These are phyloP conservation scores for Formica selysi DNA, from an alignment of 1,140 invertebrate species.

Conservation along the genomic window DNA sequence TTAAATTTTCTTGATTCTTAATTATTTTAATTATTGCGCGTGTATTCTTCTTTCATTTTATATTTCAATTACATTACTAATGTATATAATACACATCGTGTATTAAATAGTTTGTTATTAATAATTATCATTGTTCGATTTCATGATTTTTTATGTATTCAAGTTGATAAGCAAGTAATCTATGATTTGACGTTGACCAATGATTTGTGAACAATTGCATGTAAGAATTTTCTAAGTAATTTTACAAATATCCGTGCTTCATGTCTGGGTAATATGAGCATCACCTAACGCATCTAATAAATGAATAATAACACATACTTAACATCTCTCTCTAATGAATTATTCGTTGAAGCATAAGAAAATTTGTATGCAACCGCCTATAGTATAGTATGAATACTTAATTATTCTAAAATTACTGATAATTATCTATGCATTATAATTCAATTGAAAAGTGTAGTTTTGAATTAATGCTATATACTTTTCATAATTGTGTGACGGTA, in stretches of 20 bases:
- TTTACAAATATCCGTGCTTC: slow-evolving; percentile 28
- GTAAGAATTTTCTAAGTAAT: slow-evolving; percentile 1
- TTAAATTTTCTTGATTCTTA: too few species aligned
- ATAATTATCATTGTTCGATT: too few species aligned
- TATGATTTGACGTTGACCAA: background rate
- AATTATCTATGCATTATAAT: slow-evolving; percentile 19
- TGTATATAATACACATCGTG: too few species aligned
- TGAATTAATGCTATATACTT: background rate
- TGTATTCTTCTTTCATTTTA: too few species aligned
- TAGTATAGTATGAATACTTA: slow-evolving; percentile 3
- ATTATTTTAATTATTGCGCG: too few species aligned
- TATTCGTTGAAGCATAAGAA: slow-evolving; percentile 17
- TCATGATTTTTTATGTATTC: too few species aligned
- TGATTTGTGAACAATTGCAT: slow-evolving; percentile 2
- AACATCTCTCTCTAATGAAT: slow-evolving; percentile 24
- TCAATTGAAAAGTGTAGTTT: background rate
- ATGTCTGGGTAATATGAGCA: slow-evolving; percentile 25
- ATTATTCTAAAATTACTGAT: slow-evolving; percentile 6
- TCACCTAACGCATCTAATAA: slow-evolving; percentile 6
- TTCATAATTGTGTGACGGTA: background rate
- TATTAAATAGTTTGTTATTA: too few species aligned
- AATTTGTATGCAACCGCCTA: slow-evolving; percentile 31
- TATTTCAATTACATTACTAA: too few species aligned
- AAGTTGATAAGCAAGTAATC: background rate
- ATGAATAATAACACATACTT: slow-evolving; percentile 21